A percentile compares a stretch with the other conserved stretches of the same genome.
These are phyloP conservation scores for Apteryx owenii DNA, from an alignment of 2,113 vertebrate species.

Conservation along the genomic window DNA sequence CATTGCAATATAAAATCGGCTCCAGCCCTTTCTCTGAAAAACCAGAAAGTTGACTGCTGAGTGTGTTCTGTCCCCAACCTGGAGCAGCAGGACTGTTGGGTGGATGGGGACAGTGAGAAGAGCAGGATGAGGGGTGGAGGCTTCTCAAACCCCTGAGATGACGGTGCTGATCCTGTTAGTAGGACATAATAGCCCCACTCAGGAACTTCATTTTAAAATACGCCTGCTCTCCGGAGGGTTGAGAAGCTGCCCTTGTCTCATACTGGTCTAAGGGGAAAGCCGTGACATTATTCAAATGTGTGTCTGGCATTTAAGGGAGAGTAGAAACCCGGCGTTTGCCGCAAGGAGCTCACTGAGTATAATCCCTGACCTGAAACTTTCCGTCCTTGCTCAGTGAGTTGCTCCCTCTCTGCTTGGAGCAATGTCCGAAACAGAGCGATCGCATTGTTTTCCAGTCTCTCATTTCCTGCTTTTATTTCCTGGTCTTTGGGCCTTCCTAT, in stretches of 20 bases:
- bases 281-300: neutral
- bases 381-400: neutral
- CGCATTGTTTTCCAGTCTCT: neutral
- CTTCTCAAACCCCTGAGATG: neutral
- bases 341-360: neutral
- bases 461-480: constrained; percentile 24
- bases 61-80: neutral
- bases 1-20: neutral
- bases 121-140: neutral
- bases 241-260: neutral
- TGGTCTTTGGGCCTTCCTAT: neutral
- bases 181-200: neutral
- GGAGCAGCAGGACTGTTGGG: neutral
- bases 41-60: neutral
- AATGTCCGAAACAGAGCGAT: neutral
- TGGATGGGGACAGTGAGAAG: neutral
- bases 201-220: neutral
- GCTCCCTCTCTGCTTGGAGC: neutral
- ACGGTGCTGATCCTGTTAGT: neutral
- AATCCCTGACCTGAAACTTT: neutral
- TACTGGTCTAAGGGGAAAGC: neutral
- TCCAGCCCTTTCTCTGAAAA: neutral
- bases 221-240: accelerated
- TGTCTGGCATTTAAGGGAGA: neutral
- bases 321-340: neutral